Evolutionary conservation across 2,113 vertebrate species (phyloP).

Genomic region (Dolichallabes microphthalmus): DNA sequence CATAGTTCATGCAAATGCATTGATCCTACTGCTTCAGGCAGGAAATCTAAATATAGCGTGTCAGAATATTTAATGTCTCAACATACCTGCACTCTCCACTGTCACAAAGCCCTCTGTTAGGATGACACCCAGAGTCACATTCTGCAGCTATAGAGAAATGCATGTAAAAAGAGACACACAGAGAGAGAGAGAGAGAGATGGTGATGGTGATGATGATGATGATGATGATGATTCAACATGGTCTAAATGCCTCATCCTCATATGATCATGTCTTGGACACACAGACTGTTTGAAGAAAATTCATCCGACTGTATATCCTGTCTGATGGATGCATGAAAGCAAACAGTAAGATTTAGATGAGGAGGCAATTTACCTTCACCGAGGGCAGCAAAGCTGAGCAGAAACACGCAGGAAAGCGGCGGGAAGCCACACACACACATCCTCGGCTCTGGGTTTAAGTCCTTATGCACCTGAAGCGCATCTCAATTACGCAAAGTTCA

Average conservation of each 20-base stretch:
- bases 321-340: not conserved
- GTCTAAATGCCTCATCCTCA: not conserved
- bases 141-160: slow-evolving; percentile 69
- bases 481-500: slow-evolving; percentile 15
- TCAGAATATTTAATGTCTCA: not conserved
- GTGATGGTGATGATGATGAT: too few relatives aligned
- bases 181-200: too few relatives aligned
- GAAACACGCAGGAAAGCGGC: slow-evolving; percentile 64
- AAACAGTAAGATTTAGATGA: not conserved
- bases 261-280: not conserved
- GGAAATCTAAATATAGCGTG: not conserved
- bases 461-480: slow-evolving; percentile 57
- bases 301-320: not conserved
- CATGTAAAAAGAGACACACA: not conserved
- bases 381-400: slow-evolving; percentile 60
- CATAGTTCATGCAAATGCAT: not conserved
- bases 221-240: not conserved
- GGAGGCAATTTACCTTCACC: slow-evolving; percentile 72
- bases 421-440: slow-evolving; percentile 50
- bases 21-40: not conserved
- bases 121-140: slow-evolving; percentile 81
- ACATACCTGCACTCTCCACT: slow-evolving; percentile 87
- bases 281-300: not conserved
- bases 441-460: slow-evolving; percentile 23
- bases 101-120: slow-evolving; percentile 84